Base-by-base conservation (phyloP, 37 sponge, comb jelly and placozoan species). In the Halichondria panicea region DNA sequence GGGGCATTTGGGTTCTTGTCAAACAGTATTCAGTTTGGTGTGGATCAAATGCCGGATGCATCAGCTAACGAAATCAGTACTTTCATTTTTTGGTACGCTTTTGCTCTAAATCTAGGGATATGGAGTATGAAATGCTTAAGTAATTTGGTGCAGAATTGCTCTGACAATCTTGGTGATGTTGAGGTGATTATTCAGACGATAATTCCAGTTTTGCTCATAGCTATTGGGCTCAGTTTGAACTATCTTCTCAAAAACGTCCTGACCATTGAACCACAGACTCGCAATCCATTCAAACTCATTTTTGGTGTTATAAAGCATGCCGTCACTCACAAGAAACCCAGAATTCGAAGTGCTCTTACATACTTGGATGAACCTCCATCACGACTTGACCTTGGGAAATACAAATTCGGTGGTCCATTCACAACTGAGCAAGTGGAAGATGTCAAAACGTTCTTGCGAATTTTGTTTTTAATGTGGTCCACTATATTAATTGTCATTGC, bases 61-160 rank as follows among this genome's bases (percentile, higher is more conserved):
- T 63, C 68, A 13, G 41, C 55, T 50, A 60, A 61, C 0, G 73
- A 71, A 30, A n/a, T 78, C 4, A 78, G 79, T 50, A 63, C 86
- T 6, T 85, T 54, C 65, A 64, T 85, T 60, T 63, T 79, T 80
- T 78, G 79, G 80, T 79, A 70, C 41, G 82, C 68, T 45, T 85
- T 74, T 74, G 61, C 74, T 25, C 61, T 55, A 43, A 78, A 65
- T 27, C 35, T 70, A 34, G 79, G 74, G 22, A 52, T 71, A 38
- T 31, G 66, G 3, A 38, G 12, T 36, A 37, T 38, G 36, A 38
- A 15, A 5, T 33, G 37, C 9, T 13, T 38, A 25, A 33, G 32
- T 25, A 24, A 25, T 66, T 13, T 9, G 18, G 24, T 31, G 35
- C 0, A 37, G 43, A 38, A 38, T 66, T 2, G 37, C 38, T 31